A percentile compares a stretch with the other conserved stretches of the same genome.
Evolutionary conservation across 2,113 vertebrate species (phyloP).

Genomic region (Bubo bubo): DNA sequence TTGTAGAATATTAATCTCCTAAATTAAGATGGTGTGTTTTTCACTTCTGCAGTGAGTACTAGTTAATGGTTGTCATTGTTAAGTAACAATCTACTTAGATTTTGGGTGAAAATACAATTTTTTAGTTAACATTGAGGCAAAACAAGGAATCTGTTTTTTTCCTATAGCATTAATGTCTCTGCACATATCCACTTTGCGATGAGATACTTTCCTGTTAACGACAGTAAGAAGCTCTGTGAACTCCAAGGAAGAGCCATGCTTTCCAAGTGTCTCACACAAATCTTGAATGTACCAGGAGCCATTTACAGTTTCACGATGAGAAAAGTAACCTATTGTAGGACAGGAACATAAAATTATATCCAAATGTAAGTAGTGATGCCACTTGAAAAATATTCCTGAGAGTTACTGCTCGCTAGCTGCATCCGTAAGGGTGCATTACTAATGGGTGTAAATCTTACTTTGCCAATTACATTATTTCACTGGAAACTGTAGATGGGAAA

Average conservation of each 20-base stretch:
- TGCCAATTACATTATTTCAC: not conserved
- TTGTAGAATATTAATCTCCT: not conserved
- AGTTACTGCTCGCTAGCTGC: not conserved
- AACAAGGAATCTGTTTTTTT: constrained; percentile 97
- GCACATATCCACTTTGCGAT: constrained; percentile 77
- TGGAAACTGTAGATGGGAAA: not conserved
- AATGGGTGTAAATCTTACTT: not conserved
- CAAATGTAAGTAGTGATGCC: not conserved
- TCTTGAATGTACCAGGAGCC: constrained; percentile 93
- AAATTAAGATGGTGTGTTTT: not conserved
- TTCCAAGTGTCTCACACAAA: constrained; percentile 80
- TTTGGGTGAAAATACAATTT: constrained; percentile 89
- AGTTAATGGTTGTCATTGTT: not conserved
- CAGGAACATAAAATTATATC: not conserved
- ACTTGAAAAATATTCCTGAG: not conserved
- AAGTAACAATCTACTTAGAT: constrained; percentile 4
- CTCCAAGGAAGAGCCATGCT: constrained; percentile 81
- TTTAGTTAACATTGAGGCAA: constrained; percentile 96
- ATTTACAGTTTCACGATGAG: constrained; percentile 86
- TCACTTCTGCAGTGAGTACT: not conserved
- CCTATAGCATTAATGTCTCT: constrained; percentile 76
- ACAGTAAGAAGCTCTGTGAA: constrained; percentile 92
- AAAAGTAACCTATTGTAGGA: constrained; percentile 86
- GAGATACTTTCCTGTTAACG: constrained; percentile 91
- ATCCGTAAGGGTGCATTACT: not conserved